These are phyloP conservation scores for Melipona quadrifasciata DNA, from an alignment of 1,140 invertebrate species.

Conservation along the genomic window DNA sequence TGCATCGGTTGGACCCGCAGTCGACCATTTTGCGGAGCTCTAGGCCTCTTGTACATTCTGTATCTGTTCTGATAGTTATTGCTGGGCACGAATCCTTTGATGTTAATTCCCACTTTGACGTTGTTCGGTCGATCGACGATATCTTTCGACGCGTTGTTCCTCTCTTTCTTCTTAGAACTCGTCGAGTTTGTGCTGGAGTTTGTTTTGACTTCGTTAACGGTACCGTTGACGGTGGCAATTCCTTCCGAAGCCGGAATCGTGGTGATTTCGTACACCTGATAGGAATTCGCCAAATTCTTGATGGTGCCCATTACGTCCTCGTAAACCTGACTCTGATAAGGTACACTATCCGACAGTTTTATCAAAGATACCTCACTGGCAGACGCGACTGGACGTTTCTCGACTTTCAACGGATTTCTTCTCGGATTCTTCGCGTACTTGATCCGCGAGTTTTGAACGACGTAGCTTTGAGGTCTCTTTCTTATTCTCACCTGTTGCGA, in stretches of 20 bases:
- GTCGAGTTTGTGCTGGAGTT: background rate
- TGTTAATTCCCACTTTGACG: constrained; percentile 8
- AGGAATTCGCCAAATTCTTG: constrained; percentile 55
- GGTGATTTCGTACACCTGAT: constrained; percentile 45
- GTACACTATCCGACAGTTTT: background rate
- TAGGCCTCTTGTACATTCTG: constrained; percentile 14
- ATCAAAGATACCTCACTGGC: constrained; percentile 18
- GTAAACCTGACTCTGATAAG: constrained; percentile 75
- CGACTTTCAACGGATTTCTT: background rate
- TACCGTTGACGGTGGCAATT: background rate
- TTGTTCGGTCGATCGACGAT: background rate
- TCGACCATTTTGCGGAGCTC: background rate
- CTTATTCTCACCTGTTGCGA: background rate
- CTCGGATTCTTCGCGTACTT: background rate
- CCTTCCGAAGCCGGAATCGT: constrained; percentile 21
- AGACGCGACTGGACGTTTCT: background rate
- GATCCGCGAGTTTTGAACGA: background rate
- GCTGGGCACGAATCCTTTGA: constrained; percentile 54
- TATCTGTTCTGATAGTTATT: background rate
- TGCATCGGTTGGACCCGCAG: background rate
- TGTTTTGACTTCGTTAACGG: background rate
- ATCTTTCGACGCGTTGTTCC: background rate
- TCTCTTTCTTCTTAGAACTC: background rate
- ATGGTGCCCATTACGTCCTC: constrained; percentile 80
- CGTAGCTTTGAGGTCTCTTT: constrained; percentile 10